Evolutionary conservation across 2,888 invertebrate species (phyloP), one percentile per base, ranked within the genome.

Genomic region (Corbicula japonica): DNA sequence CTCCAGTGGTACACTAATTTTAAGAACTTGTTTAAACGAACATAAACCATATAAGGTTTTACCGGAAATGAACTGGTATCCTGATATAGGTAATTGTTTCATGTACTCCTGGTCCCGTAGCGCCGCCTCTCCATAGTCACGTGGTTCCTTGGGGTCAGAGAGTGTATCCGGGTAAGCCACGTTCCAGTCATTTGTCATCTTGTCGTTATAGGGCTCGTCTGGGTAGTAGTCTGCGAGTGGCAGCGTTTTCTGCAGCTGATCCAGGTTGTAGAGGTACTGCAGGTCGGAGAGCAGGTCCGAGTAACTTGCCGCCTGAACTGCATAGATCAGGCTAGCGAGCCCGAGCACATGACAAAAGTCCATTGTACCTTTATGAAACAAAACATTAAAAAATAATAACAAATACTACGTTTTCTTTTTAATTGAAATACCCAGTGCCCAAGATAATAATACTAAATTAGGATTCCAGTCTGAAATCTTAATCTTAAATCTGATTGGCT

Each of bases 61-160:
- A 90, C 90, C 91, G 46, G 90, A 88, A 54, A 90, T 86, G n/a
- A 87, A 88, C 66, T 90, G 91, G 56, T 86, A 88, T 41, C 91
- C 91, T 56, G 88, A 89, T 1, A 91, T 84, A 23, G 89, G 87
- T 30, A 88, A 86, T 66, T 91, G 88, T 66, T 89, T 88, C 69
- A 88, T 80, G 50, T 87, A 89, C 73, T 91, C 90, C 44, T 88
- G 89, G 54, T 90, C 91, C 30, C 90, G 73, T 2, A 88, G 84
- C 18, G 88, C 89, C 4, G 89, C 87, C 56, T 86, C 88, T 2
- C 86, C 84, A 70, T 83, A 83, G 44, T 76, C 80, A 52, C 83
- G 80, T 72, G 80, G 60, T 58, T 77, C 73, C 48, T 80, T 83
- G 3, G 77, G 76, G 32, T 75, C 66, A 34, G 82, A 63, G 26